These are phyloP conservation scores for Ellobius talpinus DNA, from an alignment of 2,113 vertebrate genomes.

Conservation along the genomic window DNA sequence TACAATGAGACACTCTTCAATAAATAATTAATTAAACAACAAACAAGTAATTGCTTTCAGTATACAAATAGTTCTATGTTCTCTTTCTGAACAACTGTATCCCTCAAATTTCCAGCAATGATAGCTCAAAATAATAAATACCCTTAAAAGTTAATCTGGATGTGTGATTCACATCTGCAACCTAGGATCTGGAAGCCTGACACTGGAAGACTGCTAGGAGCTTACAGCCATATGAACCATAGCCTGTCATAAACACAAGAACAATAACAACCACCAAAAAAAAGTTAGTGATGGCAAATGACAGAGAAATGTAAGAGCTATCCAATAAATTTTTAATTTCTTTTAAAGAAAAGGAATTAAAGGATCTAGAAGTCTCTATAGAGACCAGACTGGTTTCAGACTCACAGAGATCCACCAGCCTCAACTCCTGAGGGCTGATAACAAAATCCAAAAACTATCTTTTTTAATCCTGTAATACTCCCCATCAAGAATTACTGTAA, in stretches of 20 bases:
- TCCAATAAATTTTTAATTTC: slow-evolving; percentile 13
- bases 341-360: not conserved
- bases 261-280: not conserved
- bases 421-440: not conserved
- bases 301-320: slow-evolving; percentile 32
- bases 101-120: slow-evolving; percentile 1
- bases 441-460: not conserved
- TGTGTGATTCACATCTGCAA: not conserved
- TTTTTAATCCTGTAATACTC: not conserved
- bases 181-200: no score
- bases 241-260: not conserved
- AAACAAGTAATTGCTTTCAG: not conserved
- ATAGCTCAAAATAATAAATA: slow-evolving; percentile 26
- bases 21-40: not conserved
- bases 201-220: not conserved
- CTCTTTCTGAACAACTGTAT: not conserved
- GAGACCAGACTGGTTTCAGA: not conserved
- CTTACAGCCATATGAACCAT: no score
- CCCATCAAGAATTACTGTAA: not conserved
- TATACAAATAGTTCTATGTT: slow-evolving; percentile 3
- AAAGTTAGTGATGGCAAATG: slow-evolving; percentile 8
- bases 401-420: not conserved
- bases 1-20: not conserved
- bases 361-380: not conserved
- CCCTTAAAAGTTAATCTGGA: not conserved